These are phyloP conservation scores for Blomia tropicalis DNA, from an alignment of 2,888 invertebrate species.

Conservation along the genomic window DNA sequence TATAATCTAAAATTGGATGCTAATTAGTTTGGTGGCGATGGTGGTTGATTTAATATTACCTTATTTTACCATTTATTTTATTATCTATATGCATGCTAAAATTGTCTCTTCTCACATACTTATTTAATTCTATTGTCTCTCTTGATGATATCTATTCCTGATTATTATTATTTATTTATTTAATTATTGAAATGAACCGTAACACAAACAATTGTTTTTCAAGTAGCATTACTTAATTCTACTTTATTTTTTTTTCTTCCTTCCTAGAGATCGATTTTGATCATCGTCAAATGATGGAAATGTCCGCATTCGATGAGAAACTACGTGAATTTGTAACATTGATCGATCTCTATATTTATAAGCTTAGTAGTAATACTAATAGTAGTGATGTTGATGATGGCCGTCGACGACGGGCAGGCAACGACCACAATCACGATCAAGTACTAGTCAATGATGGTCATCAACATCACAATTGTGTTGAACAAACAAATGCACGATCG, in stretches of 20 bases:
- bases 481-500: neutral
- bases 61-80: neutral
- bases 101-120: too few species aligned
- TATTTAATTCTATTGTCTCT: too few species aligned
- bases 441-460: neutral
- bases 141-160: conserved; percentile 4
- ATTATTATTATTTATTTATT: neutral
- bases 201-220: too few species aligned
- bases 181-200: too few species aligned
- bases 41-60: neutral
- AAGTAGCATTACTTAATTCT: too few species aligned
- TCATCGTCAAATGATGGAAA: conserved; percentile 11
- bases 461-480: neutral
- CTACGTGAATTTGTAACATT: conserved; percentile 11
- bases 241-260: neutral
- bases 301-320: conserved; percentile 18
- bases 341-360: conserved; percentile 17
- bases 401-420: too few species aligned
- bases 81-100: too few species aligned
- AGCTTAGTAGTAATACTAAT: neutral
- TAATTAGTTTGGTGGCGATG: neutral
- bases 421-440: neutral
- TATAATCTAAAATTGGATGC: conserved; percentile 3
- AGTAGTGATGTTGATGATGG: neutral
- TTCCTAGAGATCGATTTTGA: conserved; percentile 21